Evolutionary conservation across 1,140 invertebrate species (phyloP), one percentile per base, ranked within the genome.

Genomic region (Samia ricini): DNA sequence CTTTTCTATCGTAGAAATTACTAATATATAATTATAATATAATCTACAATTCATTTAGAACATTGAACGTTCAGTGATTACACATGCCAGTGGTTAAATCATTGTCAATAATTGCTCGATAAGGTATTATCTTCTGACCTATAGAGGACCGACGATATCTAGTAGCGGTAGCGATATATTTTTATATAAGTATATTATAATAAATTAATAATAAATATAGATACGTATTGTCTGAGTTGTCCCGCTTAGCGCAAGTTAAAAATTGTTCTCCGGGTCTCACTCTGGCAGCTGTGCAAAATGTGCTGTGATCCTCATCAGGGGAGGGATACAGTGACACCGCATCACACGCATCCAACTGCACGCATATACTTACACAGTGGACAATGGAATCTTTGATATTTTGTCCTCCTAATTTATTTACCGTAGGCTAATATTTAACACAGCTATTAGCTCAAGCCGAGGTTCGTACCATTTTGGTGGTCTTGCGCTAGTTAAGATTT

Each of bases 71-170:
- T 50, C 64, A 48, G 36, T 64, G 66, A 68, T 64, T 64, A 63
- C 61, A 57, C 48, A 64, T 63, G 63, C 60, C 67, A 69, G 62
- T 23, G 60, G 67, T 69, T 69, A 64, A 69, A 69, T 69, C 66
- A 68, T 68, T 60, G 59, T 62, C 56, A 64, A 64, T 64, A 64
- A 68, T 64, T 69, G 58, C 61, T 56, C 29, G 42, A 36, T 62
- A 54, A 62, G 48, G n/a, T 21, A 51, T 62, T 56, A 62, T 62
- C 61, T 36, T 19, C 49, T 56, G 19, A 62, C 36, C 52, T 56
- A 56, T 36, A 49, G 42, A 49, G 22, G 12, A 49, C 56, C 52
- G 22, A 24, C 22, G 52, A 23, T 55, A 23, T 23, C 52, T 55
- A 24, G 12, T 19, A 24, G 15, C 33, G 33, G 33, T 42, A 42